Conservation (phyloP, 2,797 vertebrate genomes). For the Allochrocebus solatus region DNA sequence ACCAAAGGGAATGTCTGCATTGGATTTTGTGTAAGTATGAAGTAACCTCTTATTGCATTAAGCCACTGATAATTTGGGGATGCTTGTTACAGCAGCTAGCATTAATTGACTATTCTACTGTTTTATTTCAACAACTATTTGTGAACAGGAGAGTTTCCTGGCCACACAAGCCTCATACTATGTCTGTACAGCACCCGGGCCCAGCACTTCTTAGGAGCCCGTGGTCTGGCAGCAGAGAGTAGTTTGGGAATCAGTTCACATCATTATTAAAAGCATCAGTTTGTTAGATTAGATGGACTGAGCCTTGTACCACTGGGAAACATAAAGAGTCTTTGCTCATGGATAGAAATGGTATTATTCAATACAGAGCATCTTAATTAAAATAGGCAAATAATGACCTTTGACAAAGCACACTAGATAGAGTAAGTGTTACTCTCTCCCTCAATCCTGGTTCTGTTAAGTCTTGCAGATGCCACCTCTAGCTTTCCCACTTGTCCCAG, state of each 20-base stretch:
- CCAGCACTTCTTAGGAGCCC: not conserved
- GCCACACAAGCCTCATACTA: not conserved
- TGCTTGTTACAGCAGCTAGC: not conserved
- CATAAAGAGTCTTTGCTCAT: not conserved
- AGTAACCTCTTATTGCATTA: not conserved
- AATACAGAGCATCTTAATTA: not conserved
- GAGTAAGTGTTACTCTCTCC: not conserved
- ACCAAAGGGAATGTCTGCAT: not conserved
- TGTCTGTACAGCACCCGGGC: not conserved
- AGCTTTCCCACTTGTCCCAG: not conserved
- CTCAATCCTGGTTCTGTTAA: not conserved
- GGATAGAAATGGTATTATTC: constrained; percentile 1
- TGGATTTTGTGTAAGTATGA: not conserved
- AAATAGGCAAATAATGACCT: not conserved
- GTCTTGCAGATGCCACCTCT: not conserved
- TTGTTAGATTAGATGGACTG: not conserved
- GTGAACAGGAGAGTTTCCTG: not conserved
- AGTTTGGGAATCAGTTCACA: constrained; percentile 5
- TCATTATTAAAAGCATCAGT: not conserved
- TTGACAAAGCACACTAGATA: not conserved
- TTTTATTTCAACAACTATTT: not conserved
- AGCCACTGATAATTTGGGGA: not conserved
- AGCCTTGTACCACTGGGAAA: not conserved
- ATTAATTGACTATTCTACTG: not conserved
- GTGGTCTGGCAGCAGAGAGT: not conserved